Evolutionary conservation across 1,140 invertebrate species (phyloP).

Genomic region (Zaprionus tsacasi): DNA sequence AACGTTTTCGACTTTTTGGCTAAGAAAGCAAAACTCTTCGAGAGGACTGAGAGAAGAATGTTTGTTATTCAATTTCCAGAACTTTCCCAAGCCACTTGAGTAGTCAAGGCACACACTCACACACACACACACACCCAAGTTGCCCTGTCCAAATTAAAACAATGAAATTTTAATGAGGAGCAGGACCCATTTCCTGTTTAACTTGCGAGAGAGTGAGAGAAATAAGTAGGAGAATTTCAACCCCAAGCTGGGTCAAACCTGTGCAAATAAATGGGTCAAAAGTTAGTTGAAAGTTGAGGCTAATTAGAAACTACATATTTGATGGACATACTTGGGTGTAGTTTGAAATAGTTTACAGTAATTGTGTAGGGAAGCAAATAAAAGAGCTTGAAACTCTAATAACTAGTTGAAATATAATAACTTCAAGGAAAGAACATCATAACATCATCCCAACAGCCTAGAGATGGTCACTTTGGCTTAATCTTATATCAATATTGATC

Average conservation of each 20-base stretch:
- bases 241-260: too few species aligned
- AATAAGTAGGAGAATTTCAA: neutral
- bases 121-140: constrained; percentile 18
- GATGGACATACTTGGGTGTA: neutral
- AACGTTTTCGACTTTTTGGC: constrained; percentile 45
- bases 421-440: neutral
- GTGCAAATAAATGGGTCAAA: constrained; percentile 6
- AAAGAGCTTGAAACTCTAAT: too few species aligned
- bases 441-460: neutral
- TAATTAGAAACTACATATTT: constrained; percentile 3
- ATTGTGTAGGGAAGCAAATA: too few species aligned
- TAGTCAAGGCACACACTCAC: constrained; percentile 17
- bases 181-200: constrained; percentile 30
- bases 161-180: constrained; percentile 78
- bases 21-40: constrained; percentile 28
- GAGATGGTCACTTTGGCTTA: constrained; percentile 14
- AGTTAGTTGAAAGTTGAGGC: constrained; percentile 3
- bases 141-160: constrained; percentile 67
- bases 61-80: constrained; percentile 31
- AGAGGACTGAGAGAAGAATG: constrained; percentile 4
- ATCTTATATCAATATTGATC: constrained; percentile 17
- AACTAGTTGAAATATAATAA: neutral
- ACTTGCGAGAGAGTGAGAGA: constrained; percentile 29
- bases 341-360: neutral
- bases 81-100: neutral